Percentiles rank a stretch among this genome's conserved stretches.
Evolutionary conservation across 1,140 invertebrate species (phyloP).

Genomic region (Euura saliciscinereae): DNA sequence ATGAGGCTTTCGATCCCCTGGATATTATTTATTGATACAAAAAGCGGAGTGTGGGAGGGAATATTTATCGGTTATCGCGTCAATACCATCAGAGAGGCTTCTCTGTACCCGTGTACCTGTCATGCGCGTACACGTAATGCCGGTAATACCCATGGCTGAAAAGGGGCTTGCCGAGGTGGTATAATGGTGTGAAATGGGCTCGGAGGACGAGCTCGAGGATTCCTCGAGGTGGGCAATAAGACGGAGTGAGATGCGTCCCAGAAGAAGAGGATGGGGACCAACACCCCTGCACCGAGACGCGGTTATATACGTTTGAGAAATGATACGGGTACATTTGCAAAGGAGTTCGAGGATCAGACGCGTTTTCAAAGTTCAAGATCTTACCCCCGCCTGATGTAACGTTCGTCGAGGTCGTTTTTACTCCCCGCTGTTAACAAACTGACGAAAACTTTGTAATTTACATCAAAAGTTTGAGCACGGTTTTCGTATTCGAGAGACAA

Average conservation of each 20-base stretch:
- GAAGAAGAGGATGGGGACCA: background rate
- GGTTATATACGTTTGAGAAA: constrained; percentile 27
- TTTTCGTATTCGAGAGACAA: too few relatives aligned
- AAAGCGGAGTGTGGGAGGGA: background rate
- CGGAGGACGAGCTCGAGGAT: background rate
- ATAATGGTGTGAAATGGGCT: constrained; percentile 28
- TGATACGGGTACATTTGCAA: constrained; percentile 23
- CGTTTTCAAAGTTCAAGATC: too few relatives aligned
- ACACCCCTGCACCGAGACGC: constrained; percentile 21
- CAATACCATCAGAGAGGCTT: background rate
- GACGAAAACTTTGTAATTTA: too few relatives aligned
- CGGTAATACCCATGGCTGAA: constrained; percentile 27
- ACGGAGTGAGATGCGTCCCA: background rate
- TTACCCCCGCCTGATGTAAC: too few relatives aligned
- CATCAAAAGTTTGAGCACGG: too few relatives aligned
- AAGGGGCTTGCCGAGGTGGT: constrained; percentile 23
- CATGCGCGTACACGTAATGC: constrained; percentile 21
- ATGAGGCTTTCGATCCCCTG: background rate
- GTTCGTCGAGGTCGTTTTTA: too few relatives aligned
- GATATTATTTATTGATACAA: constrained; percentile 2
- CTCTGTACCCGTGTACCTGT: background rate
- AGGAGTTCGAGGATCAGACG: too few relatives aligned
- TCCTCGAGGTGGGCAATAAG: constrained; percentile 11
- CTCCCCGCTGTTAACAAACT: too few relatives aligned
- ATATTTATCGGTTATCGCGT: background rate